Evolutionary conservation across 1,140 invertebrate genomes (phyloP).

Genomic region (Leptinotarsa texana): DNA sequence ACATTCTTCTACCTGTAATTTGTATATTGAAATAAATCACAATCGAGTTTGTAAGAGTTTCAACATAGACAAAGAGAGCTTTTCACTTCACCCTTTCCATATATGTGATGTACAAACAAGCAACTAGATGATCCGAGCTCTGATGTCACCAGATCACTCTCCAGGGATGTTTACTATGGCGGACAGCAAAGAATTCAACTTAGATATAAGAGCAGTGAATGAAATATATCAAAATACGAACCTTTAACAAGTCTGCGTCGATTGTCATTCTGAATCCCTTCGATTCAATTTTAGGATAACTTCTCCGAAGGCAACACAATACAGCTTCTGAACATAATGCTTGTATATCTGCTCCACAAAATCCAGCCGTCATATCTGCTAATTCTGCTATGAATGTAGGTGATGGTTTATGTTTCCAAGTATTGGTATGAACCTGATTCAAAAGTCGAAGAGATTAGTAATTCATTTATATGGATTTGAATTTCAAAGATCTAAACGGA

Average conservation of each 20-base stretch:
- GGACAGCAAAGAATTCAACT: too few relatives aligned
- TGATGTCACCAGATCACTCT: too few relatives aligned
- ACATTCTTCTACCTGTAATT: slow-evolving; percentile 60
- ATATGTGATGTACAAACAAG: too few relatives aligned
- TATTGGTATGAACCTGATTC: slow-evolving; percentile 45
- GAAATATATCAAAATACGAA: slow-evolving; percentile 48
- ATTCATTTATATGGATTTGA: too few relatives aligned
- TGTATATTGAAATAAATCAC: neutral
- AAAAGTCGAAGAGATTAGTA: neutral
- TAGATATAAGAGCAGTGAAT: too few relatives aligned
- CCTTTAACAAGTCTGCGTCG: slow-evolving; percentile 73
- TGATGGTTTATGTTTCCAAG: slow-evolving; percentile 55
- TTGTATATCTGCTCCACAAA: slow-evolving; percentile 88
- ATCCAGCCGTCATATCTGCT: slow-evolving; percentile 78
- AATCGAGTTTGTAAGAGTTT: too few relatives aligned
- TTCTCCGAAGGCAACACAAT: slow-evolving; percentile 75
- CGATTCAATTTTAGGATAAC: slow-evolving; percentile 89
- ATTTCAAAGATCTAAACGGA: too few relatives aligned
- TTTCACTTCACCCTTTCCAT: too few relatives aligned
- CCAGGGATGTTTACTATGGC: too few relatives aligned
- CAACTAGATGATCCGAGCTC: too few relatives aligned
- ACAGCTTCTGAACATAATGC: slow-evolving; percentile 86
- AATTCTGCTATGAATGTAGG: slow-evolving; percentile 64
- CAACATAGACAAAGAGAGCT: too few relatives aligned
- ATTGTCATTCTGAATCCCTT: slow-evolving; percentile 71